Base-by-base conservation (phyloP, 2,797 vertebrate species). In the Poliocrania exsul region DNA sequence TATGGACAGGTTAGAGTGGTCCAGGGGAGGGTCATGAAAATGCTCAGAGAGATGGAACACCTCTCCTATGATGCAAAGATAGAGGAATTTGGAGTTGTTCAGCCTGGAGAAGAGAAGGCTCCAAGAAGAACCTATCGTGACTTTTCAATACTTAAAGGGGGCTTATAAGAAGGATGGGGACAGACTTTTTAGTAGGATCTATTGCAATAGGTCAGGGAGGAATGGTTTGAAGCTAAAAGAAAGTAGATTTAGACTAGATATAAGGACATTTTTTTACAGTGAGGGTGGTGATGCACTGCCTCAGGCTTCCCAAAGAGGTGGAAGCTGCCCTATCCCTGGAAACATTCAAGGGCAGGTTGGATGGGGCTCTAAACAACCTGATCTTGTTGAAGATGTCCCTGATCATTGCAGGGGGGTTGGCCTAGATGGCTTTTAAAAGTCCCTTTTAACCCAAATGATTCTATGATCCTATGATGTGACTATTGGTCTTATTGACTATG, bases 221-320 rank as follows among this genome's bases (percentile, higher is more conserved):
- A n/a, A 18, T 65, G 4, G 4, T 53, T 89, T 81, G 25, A 50
- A 66, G 24, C 8, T 62, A 14, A 66, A 75, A 54, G 7, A 16
- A 1, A 5, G 3, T 13, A 33, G 16, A 46, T 84, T 51, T 10
- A 66, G 37, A 24, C 16, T 40, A 40, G 23, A 40, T 53, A 11
- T 5, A 31, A 78, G 13, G 17, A 28, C 1, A 3, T 40, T 35
- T 47, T 47, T 57, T 78, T 31, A 24, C 0, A 0, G 0, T 25
- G 21, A 17, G 4, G 1, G 8, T 79, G 15, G 2, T 38, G 16
- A 58, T 6, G 14, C 40, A 18, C 24, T 72, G 90, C 3, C 4
- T 6, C 23, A 46, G 6, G 9, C 49, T 86, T 4, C 23, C 28
- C 31, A 46, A 33, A 38, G 37, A 60, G 5, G 5, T 31, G 19